Conservation (phyloP, 2,113 vertebrate genomes). For the Ammodytes dubius region DNA sequence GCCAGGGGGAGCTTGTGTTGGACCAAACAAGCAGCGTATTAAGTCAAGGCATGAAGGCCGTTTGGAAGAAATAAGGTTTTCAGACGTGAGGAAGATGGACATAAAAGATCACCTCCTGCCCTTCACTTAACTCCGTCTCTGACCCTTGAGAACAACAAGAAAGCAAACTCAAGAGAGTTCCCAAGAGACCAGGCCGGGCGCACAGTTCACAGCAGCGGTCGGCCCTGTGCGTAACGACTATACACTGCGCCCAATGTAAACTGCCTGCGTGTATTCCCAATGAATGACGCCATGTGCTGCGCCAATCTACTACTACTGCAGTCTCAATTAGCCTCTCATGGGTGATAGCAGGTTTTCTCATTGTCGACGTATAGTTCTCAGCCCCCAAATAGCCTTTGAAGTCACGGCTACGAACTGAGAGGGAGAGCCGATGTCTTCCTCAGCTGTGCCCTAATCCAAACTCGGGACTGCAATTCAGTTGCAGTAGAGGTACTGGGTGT, state of each 20-base stretch:
- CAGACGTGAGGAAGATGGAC: conserved; percentile 72
- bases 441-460: conserved; percentile 90
- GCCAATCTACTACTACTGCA: conserved; percentile 56
- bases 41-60: conserved; percentile 52
- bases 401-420: conserved; percentile 81
- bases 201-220: conserved; percentile 37
- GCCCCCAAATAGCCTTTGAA: conserved; percentile 87
- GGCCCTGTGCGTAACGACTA: conserved; percentile 14
- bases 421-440: conserved; percentile 90
- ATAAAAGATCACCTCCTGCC: conserved; percentile 78
- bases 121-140: conserved; percentile 84
- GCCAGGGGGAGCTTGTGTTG: not conserved
- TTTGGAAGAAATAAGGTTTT: conserved; percentile 78
- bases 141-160: conserved; percentile 82
- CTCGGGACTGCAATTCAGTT: conserved; percentile 78
- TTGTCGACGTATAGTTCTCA: conserved; percentile 82
- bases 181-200: conserved; percentile 61
- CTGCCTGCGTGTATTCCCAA: conserved; percentile 23
- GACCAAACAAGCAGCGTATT: conserved; percentile 35
- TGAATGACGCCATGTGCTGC: conserved; percentile 79
- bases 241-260: not conserved
- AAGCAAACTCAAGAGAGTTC: conserved; percentile 57
- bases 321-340: conserved; percentile 37
- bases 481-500: conserved; percentile 87
- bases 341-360: conserved; percentile 83